These are phyloP conservation scores for Bombylius discolor DNA, from an alignment of 2,888 invertebrate species.

Conservation along the genomic window DNA sequence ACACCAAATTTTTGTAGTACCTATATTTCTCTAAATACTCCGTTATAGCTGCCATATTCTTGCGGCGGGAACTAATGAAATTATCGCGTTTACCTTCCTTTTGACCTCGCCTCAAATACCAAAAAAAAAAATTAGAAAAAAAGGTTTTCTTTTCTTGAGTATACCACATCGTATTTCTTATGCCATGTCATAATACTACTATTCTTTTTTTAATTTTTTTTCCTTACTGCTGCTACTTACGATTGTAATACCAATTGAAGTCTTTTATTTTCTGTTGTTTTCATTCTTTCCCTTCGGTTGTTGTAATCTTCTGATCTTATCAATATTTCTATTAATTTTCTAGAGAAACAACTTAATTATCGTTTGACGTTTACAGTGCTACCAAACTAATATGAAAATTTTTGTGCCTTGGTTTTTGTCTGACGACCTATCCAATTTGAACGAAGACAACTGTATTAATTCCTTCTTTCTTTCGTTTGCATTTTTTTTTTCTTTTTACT, in stretches of 20 bases:
- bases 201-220: no score
- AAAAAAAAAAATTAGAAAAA: no score
- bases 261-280: background rate
- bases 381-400: background rate
- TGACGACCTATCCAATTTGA: no score
- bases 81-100: slow-evolving; percentile 1
- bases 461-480: no score
- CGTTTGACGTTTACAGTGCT: slow-evolving; percentile 5
- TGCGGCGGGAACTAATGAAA: slow-evolving; percentile 3
- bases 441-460: no score
- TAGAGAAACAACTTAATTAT: slow-evolving; percentile 7
- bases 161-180: no score
- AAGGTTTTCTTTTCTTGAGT: no score
- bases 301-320: slow-evolving; percentile 1
- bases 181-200: no score
- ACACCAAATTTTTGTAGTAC: no score
- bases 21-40: background rate
- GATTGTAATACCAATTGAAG: no score
- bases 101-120: background rate
- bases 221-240: no score
- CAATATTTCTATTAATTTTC: slow-evolving; percentile 6
- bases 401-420: no score
- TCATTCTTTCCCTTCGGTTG: background rate
- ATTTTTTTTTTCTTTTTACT: background rate
- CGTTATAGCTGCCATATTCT: background rate